A percentile compares a stretch with the other conserved stretches of the same genome.
Conservation (phyloP, 2,888 invertebrate genomes). For the Lasioglossum pauxillum region DNA sequence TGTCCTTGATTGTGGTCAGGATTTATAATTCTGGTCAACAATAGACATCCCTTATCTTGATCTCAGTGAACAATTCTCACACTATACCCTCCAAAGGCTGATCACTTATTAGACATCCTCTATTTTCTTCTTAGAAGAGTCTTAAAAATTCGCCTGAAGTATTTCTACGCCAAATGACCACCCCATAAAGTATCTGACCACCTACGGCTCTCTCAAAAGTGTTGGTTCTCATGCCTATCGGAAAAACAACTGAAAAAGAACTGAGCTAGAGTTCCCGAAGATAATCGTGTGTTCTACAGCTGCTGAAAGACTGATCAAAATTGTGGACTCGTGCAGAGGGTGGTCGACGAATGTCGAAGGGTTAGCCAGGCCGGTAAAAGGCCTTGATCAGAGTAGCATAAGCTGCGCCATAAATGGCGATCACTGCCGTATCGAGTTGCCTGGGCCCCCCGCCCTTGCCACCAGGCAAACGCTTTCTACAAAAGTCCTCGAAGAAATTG, state of each 20-base stretch:
- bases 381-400: slow-evolving; percentile 10
- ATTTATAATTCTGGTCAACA: too few species aligned
- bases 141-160: neutral
- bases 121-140: neutral
- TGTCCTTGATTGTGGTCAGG: too few species aligned
- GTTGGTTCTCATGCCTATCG: neutral
- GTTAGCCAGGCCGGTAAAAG: neutral
- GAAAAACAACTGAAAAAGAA: neutral
- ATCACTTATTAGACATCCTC: neutral
- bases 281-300: neutral
- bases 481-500: slow-evolving; percentile 80
- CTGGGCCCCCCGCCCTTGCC: slow-evolving; percentile 87
- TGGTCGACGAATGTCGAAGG: neutral
- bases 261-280: neutral
- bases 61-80: neutral
- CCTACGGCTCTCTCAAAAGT: neutral
- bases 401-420: slow-evolving; percentile 84
- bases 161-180: neutral
- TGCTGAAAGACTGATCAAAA: neutral
- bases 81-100: neutral
- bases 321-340: neutral
- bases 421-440: slow-evolving; percentile 84
- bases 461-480: slow-evolving; percentile 85
- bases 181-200: neutral
- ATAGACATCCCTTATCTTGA: neutral